A percentile compares a stretch with the other conserved stretches of the same genome.
Conservation (phyloP, 2,797 vertebrate genomes). For the Ciconia nigra region DNA sequence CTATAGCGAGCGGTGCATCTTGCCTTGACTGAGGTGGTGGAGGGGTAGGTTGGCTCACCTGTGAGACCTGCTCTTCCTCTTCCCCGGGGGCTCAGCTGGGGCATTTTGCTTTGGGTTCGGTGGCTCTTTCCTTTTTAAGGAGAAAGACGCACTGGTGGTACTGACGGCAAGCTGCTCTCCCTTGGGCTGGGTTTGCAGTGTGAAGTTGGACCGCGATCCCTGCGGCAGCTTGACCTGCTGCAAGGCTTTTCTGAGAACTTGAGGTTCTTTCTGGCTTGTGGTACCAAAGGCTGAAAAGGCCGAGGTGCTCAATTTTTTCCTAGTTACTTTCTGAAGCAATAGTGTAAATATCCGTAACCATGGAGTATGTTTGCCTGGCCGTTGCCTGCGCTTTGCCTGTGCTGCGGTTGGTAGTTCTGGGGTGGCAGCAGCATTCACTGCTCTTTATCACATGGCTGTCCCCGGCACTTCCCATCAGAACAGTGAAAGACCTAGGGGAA, state of each 20-base stretch:
- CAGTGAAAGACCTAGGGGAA: not conserved
- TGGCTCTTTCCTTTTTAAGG: not conserved
- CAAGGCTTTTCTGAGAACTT: not conserved
- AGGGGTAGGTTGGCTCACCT: not conserved
- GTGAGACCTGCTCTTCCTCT: not conserved
- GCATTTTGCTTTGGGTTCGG: not conserved
- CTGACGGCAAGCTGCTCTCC: rapidly evolving
- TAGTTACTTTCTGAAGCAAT: not conserved
- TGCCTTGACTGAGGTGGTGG: not conserved
- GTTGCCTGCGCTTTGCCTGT: rapidly evolving
- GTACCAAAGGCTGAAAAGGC: not conserved
- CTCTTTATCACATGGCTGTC: not conserved
- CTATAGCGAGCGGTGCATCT: constrained; percentile 6
- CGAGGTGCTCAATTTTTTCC: not conserved
- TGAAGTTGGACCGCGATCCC: rapidly evolving
- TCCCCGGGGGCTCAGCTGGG: not conserved
- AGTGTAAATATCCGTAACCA: not conserved
- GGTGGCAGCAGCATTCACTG: not conserved
- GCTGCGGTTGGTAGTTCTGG: not conserved
- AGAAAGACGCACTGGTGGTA: not conserved
- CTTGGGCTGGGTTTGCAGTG: not conserved
- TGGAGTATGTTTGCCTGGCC: too few species aligned
- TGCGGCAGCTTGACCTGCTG: not conserved
- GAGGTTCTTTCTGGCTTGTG: not conserved
- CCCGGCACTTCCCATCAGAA: not conserved